Evolutionary conservation across 2,888 invertebrate genomes (phyloP).

Genomic region (Nematopogon swammerdamellus): DNA sequence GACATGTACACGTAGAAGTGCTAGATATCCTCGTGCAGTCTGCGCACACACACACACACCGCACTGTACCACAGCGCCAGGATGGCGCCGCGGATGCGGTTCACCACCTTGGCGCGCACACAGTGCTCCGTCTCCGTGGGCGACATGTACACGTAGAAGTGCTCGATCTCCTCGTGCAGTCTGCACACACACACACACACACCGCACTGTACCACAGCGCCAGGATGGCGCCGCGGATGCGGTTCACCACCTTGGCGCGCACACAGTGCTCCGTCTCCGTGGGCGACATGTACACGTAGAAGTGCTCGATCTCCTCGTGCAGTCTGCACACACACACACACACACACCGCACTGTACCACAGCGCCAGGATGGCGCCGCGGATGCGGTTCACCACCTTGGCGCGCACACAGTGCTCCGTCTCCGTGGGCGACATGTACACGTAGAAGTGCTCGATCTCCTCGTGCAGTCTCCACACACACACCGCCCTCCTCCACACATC

Average conservation of each 20-base stretch:
- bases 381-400: slow-evolving; percentile 82
- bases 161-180: slow-evolving; percentile 94
- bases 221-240: slow-evolving; percentile 84
- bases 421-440: slow-evolving; percentile 63
- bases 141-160: slow-evolving; percentile 88
- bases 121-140: slow-evolving; percentile 79
- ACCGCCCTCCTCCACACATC: no score
- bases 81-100: slow-evolving; percentile 84
- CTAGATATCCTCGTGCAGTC: slow-evolving; percentile 95
- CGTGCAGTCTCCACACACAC: slow-evolving; percentile 75
- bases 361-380: slow-evolving; percentile 84
- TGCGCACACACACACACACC: no score
- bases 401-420: slow-evolving; percentile 52
- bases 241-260: slow-evolving; percentile 82
- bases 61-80: slow-evolving; percentile 86
- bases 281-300: slow-evolving; percentile 93
- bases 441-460: slow-evolving; percentile 97
- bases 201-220: slow-evolving; percentile 93
- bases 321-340: slow-evolving; percentile 58
- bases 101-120: slow-evolving; percentile 85
- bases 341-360: slow-evolving; percentile 57
- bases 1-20: slow-evolving; percentile 96
- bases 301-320: slow-evolving; percentile 97
- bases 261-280: slow-evolving; percentile 88
- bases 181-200: no score